Evolutionary conservation across 2,113 vertebrate genomes (phyloP).

Genomic region (Protobothrops mucrosquamatus): DNA sequence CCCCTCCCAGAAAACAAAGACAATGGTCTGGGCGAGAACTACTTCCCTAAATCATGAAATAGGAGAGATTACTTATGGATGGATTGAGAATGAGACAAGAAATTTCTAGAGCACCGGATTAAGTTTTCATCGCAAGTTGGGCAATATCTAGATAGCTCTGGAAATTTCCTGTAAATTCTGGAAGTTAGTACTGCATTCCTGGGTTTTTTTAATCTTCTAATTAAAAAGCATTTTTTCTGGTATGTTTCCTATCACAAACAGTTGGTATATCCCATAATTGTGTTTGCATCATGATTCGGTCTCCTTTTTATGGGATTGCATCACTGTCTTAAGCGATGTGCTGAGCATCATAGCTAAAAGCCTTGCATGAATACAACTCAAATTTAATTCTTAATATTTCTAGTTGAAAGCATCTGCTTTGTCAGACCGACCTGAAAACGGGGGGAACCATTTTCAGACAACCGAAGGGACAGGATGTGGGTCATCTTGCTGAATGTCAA

Average conservation of each 20-base stretch:
- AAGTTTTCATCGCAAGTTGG: neutral
- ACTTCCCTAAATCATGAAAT: neutral
- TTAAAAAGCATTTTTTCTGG: neutral
- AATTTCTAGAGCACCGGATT: neutral
- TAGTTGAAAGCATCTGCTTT: neutral
- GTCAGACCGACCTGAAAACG: neutral
- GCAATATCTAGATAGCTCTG: neutral
- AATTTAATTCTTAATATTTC: neutral
- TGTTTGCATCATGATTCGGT: neutral
- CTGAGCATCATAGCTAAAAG: neutral
- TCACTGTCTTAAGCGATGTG: neutral
- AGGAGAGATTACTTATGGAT: neutral
- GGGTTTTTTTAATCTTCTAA: neutral
- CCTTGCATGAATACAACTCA: neutral
- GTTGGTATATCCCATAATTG: neutral
- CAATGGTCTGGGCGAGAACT: neutral
- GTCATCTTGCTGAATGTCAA: neutral
- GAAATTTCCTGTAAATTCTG: neutral
- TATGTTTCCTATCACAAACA: neutral
- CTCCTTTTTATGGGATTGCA: neutral
- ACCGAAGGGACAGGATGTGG: neutral
- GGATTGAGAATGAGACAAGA: too few species aligned
- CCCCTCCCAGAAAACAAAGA: neutral
- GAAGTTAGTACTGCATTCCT: neutral
- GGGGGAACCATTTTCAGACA: neutral